Evolutionary conservation across 2,888 invertebrate species (phyloP).

Genomic region (Andrena bucephala): DNA sequence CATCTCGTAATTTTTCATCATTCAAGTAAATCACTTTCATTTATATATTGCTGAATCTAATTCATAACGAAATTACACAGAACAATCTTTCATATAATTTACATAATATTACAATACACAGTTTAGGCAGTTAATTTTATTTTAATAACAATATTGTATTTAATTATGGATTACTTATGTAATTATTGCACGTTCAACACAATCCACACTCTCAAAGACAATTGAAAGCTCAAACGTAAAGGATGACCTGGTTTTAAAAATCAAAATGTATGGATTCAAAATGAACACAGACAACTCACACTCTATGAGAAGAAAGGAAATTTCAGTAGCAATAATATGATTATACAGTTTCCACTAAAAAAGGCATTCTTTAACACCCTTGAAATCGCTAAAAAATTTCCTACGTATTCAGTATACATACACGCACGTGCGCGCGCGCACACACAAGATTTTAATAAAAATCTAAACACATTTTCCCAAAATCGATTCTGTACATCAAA

Average conservation of each 20-base stretch:
- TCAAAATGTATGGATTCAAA: conserved; percentile 31
- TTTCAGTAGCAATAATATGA: conserved; percentile 45
- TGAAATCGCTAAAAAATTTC: conserved; percentile 30
- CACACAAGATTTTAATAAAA: conserved; percentile 44
- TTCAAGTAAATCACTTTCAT: background rate
- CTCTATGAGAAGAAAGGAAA: conserved; percentile 46
- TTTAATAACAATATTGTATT: background rate
- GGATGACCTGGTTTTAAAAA: conserved; percentile 24
- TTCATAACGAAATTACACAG: background rate
- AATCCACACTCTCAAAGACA: conserved; percentile 46
- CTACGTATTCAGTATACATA: conserved; percentile 27
- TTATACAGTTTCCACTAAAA: conserved; percentile 43
- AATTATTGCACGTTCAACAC: conserved; percentile 41
- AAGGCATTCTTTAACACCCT: conserved; percentile 54
- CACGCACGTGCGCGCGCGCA: conserved; percentile 17
- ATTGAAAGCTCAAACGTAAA: conserved; percentile 49
- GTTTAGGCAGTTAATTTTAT: background rate
- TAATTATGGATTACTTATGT: background rate
- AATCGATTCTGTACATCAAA: background rate
- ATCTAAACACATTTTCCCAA: background rate
- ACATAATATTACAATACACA: conserved; percentile 11
- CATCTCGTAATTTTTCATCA: background rate
- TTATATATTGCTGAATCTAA: background rate
- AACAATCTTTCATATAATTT: background rate
- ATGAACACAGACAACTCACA: conserved; percentile 46